Percentiles rank a stretch among this genome's conserved stretches.
These are phyloP conservation scores for Theristicus caerulescens DNA, from an alignment of 2,113 vertebrate genomes.

Conservation along the genomic window DNA sequence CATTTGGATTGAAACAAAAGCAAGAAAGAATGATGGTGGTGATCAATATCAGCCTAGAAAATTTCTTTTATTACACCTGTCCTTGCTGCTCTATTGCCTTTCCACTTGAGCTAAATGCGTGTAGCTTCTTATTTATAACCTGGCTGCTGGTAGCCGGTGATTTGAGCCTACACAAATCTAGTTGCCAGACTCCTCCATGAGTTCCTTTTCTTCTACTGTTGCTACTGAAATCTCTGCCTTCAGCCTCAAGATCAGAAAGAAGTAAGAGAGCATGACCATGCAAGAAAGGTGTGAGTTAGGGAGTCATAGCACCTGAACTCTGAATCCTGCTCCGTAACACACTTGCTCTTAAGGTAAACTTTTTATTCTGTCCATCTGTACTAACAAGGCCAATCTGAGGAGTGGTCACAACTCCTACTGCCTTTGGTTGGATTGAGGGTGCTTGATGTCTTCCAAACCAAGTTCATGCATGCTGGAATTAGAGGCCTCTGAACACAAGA, in stretches of 20 bases:
- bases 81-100: background rate
- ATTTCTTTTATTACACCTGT: background rate
- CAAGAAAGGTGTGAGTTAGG: background rate
- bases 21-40: background rate
- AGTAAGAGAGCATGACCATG: background rate
- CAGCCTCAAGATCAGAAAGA: background rate
- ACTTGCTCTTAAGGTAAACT: background rate
- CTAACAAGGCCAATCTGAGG: background rate
- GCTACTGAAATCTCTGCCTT: background rate
- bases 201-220: background rate
- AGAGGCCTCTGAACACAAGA: background rate
- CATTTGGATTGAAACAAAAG: background rate
- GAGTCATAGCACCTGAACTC: background rate
- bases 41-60: background rate
- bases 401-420: background rate
- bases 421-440: background rate
- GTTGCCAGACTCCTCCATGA: background rate
- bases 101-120: background rate
- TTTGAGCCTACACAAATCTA: background rate
- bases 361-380: background rate
- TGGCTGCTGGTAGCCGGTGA: background rate
- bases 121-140: background rate
- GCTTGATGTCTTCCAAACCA: background rate
- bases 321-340: background rate
- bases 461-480: background rate